phyloP scores from a whole-genome alignment of 2,888 invertebrate species.

The Rugalucina vietnamica region DNA sequence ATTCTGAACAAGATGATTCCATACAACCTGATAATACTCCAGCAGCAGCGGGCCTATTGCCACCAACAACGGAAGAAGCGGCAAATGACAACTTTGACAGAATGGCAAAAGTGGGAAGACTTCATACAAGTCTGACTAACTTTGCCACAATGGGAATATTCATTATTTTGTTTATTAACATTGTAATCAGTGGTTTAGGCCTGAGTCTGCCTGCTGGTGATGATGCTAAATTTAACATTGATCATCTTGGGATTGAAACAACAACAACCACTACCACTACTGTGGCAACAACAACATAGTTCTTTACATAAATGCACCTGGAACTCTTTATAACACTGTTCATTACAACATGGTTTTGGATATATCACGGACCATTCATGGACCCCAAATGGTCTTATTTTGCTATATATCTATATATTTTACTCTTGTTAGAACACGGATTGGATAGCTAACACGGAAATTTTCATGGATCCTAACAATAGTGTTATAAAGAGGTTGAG shows the following conservation, averaged over 20 bases:
- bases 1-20: slow-evolving; percentile 7
- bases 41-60: background rate
- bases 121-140: background rate
- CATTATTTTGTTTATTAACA: slow-evolving; percentile 25
- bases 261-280: background rate
- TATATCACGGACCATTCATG: too few relatives aligned
- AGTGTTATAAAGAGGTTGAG: too few relatives aligned
- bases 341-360: too few relatives aligned
- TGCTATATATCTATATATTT: too few relatives aligned
- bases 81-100: background rate
- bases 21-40: background rate
- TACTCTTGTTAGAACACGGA: too few relatives aligned
- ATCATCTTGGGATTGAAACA: background rate
- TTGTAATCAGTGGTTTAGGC: slow-evolving; percentile 26
- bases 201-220: background rate
- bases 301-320: too few relatives aligned
- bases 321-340: too few relatives aligned
- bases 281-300: background rate
- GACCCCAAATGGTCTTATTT: too few relatives aligned
- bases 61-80: background rate
- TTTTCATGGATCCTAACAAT: too few relatives aligned
- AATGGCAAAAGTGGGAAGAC: background rate
- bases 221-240: background rate
- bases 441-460: too few relatives aligned
- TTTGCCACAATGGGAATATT: slow-evolving; percentile 11